Conservation (phyloP, 1,140 invertebrate species). For the Rhopalosiphum padi region DNA sequence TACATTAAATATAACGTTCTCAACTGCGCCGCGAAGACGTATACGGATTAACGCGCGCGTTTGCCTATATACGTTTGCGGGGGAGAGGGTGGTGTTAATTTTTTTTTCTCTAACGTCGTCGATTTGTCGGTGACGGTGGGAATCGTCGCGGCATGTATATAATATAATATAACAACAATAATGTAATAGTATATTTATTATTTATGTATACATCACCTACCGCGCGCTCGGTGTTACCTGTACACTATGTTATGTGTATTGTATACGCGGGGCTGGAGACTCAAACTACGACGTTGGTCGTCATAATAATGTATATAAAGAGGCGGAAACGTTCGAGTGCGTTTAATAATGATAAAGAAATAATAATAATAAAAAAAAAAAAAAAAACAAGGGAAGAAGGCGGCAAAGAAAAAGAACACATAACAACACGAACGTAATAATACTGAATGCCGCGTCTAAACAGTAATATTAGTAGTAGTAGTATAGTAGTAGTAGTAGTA, state of each 20-base stretch:
- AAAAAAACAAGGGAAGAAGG: neutral
- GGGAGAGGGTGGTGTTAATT: neutral
- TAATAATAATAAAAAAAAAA: neutral
- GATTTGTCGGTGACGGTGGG: neutral
- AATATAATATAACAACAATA: neutral
- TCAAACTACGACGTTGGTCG: neutral
- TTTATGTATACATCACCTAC: neutral
- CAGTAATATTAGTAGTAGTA: neutral
- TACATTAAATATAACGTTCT: neutral
- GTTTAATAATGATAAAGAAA: constrained; percentile 19
- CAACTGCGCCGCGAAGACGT: neutral
- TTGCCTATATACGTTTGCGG: neutral
- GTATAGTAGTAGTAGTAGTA: neutral
- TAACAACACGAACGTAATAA: neutral
- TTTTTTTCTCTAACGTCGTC: constrained; percentile 1
- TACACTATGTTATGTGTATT: neutral
- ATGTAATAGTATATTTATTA: neutral
- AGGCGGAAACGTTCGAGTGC: constrained; percentile 47
- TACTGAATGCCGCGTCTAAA: neutral
- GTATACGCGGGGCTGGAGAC: neutral
- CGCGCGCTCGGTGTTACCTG: neutral
- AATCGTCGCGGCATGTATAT: neutral
- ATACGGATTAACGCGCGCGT: neutral
- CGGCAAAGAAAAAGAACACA: neutral
- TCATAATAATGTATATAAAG: constrained; percentile 14